Base-by-base conservation (phyloP, 2,888 invertebrate species). In the Micoletzkya japonica region DNA sequence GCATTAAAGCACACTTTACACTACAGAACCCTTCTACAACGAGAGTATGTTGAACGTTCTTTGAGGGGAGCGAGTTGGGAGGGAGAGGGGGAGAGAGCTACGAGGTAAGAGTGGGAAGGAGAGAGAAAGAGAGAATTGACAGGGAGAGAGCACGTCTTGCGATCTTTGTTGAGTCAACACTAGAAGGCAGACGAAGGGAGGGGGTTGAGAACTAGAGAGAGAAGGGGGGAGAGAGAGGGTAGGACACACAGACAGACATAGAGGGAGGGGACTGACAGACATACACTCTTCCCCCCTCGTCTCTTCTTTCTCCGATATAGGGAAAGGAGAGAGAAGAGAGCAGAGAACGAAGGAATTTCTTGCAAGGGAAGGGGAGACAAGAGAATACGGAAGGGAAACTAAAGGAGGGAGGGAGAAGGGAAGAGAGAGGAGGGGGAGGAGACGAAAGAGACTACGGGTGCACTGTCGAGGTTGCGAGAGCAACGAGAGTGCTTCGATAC, bases 351-450 rank as follows among this genome's bases (percentile, higher is more conserved):
- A n/a, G n/a, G n/a, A n/a, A n/a, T n/a, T n/a, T n/a, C n/a, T n/a
- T n/a, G n/a, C n/a, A n/a, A n/a, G n/a, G n/a, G n/a, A n/a, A n/a
- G n/a, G n/a, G n/a, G n/a, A n/a, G n/a, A n/a, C n/a, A n/a, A n/a
- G n/a, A n/a, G n/a, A n/a, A n/a, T n/a, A n/a, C n/a, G n/a, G n/a
- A n/a, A n/a, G n/a, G n/a, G n/a, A n/a, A n/a, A n/a, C n/a, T n/a
- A n/a, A n/a, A n/a, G n/a, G 56, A 56, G 56, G 26, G 24, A 56
- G 56, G 10, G 56, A 24, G 56, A 56, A 24, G n/a, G 56, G n/a
- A 24, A 56, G 26, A 56, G 56, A 56, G 56, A 56, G 26, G 56
- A 24, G 56, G 56, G 56, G 56, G 56, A 24, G n/a, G 49, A 44
- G 49, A 44, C 49, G 49, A 44, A 44, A 17, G 49, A 17, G 49